Evolutionary conservation across 2,797 vertebrate species (phyloP), one percentile per base, ranked within the genome.

Genomic region (Mus minutoides): DNA sequence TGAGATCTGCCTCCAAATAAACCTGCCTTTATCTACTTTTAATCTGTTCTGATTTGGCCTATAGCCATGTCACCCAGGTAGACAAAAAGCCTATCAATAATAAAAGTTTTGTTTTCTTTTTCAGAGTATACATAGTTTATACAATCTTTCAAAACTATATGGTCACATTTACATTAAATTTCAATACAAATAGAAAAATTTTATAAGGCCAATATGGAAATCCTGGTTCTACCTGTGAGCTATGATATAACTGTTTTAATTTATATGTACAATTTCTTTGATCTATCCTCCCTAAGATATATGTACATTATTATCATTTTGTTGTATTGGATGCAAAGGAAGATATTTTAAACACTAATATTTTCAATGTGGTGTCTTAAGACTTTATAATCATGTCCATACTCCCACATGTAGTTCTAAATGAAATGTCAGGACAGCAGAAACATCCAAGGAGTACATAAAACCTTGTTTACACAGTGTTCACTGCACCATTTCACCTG

Each of bases 361-460:
- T 88, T 92, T 85, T 96, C 73, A 84, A 49, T 95, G 62, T 86
- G 76, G 40, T 13, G 80, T 94, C 94, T 67, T 67, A 73, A 88
- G 46, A 91, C 46, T 9, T 84, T 58, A 82, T 58, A 11, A 56
- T 9, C 64, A 22, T 69, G 19, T 12, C 78, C 6, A 24, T 75
- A 71, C 34, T 52, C 37, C 26, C 24, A 12, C 12, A 17, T 10
- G 46, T 79, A 37, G 29, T 52, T 83, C 26, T 84, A 43, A 88
- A 56, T 37, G 82, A 80, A 87, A 80, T 92, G 75, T 78, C 80
- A 1, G 17, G 62, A 49, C 5, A 86, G n/a, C 9, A 79, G 40
- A 95, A 96, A 73, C 80, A 71, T 78, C 93, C 43, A 26, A 90
- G 31, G 79, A 91, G 85, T 3, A 94, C 40, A 62, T 71, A 92